Percentiles rank a stretch among this genome's conserved stretches.
These are phyloP conservation scores for Gandaritis pyraliata DNA, from an alignment of 2,888 invertebrate genomes.

Conservation along the genomic window DNA sequence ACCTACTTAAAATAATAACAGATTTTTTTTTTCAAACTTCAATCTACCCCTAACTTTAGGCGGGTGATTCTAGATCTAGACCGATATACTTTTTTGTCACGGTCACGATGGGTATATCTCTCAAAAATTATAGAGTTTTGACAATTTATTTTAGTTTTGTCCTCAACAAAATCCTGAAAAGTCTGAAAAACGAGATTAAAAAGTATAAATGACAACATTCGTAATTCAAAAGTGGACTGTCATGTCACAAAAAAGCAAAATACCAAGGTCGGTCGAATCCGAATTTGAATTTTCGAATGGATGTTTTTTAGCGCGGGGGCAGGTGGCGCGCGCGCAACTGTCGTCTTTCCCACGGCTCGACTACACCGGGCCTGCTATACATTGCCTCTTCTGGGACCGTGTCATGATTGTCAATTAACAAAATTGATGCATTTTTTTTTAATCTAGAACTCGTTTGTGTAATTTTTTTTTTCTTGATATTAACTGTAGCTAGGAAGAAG, in stretches of 20 bases:
- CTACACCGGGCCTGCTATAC: constrained; percentile 66
- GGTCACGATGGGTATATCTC: too few species aligned
- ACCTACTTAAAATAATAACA: too few species aligned
- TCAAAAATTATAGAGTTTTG: too few species aligned
- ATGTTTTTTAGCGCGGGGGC: constrained; percentile 73
- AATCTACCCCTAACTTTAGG: too few species aligned
- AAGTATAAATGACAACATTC: constrained; percentile 32
- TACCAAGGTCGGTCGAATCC: constrained; percentile 75
- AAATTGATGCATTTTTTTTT: constrained; percentile 53
- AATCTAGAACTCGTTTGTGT: constrained; percentile 26
- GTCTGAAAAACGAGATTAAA: background rate
- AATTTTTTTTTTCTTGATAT: constrained; percentile 20
- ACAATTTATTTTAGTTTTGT: background rate
- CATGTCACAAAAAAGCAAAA: constrained; percentile 45
- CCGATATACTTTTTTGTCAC: too few species aligned
- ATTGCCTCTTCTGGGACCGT: constrained; percentile 59
- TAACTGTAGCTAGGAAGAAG: background rate
- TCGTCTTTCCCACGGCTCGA: constrained; percentile 79
- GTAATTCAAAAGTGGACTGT: constrained; percentile 38
- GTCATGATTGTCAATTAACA: constrained; percentile 78
- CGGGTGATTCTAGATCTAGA: too few species aligned
- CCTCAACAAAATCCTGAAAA: background rate
- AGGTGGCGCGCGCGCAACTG: constrained; percentile 78
- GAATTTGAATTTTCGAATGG: constrained; percentile 76
- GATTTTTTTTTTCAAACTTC: too few species aligned